Evolutionary conservation across 2,888 invertebrate genomes (phyloP).

Genomic region (Penaeus monodon): DNA sequence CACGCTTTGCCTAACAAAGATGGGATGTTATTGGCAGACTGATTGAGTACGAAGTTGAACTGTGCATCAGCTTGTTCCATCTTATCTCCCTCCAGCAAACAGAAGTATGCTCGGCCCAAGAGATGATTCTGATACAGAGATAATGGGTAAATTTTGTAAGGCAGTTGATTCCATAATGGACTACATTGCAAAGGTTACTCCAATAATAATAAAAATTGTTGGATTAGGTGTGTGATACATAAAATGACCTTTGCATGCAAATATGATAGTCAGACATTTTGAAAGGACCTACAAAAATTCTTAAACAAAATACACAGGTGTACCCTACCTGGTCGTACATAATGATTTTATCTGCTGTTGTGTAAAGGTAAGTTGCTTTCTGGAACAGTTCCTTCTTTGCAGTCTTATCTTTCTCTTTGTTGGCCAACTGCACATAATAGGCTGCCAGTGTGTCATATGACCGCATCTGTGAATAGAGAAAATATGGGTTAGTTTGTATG

Average conservation of each 20-base stretch:
- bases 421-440: constrained; percentile 96
- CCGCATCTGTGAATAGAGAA: constrained; percentile 81
- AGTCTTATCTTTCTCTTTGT: constrained; percentile 94
- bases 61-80: constrained; percentile 99
- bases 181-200: not conserved
- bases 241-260: too few species aligned
- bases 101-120: constrained; percentile 97
- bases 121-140: constrained; percentile 83
- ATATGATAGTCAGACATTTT: too few species aligned
- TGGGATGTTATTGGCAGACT: constrained; percentile 94
- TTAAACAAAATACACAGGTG: not conserved
- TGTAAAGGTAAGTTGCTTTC: constrained; percentile 96
- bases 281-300: too few species aligned
- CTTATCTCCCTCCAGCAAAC: constrained; percentile 97
- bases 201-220: not conserved
- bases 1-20: constrained; percentile 98
- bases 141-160: not conserved
- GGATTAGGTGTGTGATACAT: too few species aligned
- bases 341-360: constrained; percentile 98
- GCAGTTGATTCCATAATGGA: too few species aligned
- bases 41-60: constrained; percentile 98
- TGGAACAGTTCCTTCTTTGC: constrained; percentile 93
- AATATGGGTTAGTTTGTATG: too few species aligned
- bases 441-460: constrained; percentile 97
- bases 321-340: constrained; percentile 93